These are phyloP conservation scores for Selene dorsalis DNA, from an alignment of 2,797 vertebrate genomes.

Conservation along the genomic window DNA sequence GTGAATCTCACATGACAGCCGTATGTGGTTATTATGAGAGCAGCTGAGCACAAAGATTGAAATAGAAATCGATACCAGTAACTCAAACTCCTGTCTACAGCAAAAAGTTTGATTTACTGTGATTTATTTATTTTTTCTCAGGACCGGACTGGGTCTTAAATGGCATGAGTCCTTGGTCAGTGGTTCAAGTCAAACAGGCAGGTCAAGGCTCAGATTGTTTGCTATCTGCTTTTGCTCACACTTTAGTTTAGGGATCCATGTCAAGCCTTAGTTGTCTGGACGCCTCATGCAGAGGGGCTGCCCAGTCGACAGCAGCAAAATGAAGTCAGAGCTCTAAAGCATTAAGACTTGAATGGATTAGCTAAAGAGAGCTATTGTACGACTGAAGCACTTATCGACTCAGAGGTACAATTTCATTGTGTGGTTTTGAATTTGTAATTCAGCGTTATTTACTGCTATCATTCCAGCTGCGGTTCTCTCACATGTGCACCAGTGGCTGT, in stretches of 20 bases:
- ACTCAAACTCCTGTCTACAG: conserved; percentile 55
- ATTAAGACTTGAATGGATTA: conserved; percentile 83
- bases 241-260: conserved; percentile 89
- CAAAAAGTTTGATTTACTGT: conserved; percentile 66
- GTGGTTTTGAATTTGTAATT: conserved; percentile 54
- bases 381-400: conserved; percentile 68
- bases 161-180: conserved; percentile 50
- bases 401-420: conserved; percentile 74
- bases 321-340: conserved; percentile 76
- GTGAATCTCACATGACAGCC: conserved; percentile 56
- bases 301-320: conserved; percentile 68
- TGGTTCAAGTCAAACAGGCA: conserved; percentile 67
- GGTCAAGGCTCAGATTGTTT: conserved; percentile 72
- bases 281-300: conserved; percentile 73
- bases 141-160: conserved; percentile 63
- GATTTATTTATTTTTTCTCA: conserved; percentile 36
- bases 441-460: conserved; percentile 35
- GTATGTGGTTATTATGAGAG: conserved; percentile 68
- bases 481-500: conserved; percentile 44
- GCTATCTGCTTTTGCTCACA: conserved; percentile 82
- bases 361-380: conserved; percentile 80
- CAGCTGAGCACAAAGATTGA: conserved; percentile 51
- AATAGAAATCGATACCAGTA: conserved; percentile 51
- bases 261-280: conserved; percentile 80
- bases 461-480: conserved; percentile 66